Evolutionary conservation across 2,888 invertebrate genomes (phyloP).

Genomic region (Hydrotaea cyrtoneurina): DNA sequence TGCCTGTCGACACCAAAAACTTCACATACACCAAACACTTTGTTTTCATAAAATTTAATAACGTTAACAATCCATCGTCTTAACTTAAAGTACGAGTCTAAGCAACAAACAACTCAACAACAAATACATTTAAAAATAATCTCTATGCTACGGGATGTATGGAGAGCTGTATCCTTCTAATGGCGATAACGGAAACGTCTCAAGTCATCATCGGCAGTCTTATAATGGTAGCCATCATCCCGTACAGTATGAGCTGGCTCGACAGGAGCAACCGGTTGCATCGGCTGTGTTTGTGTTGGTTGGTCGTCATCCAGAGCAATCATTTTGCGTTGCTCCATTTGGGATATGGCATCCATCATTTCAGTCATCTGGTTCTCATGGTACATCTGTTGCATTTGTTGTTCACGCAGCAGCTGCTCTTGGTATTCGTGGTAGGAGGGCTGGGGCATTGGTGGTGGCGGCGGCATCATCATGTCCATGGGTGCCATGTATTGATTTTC

Average conservation of each 20-base stretch:
- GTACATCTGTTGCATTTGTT: slow-evolving; percentile 60
- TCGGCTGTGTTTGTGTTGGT: slow-evolving; percentile 12
- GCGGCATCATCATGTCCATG: slow-evolving; percentile 41
- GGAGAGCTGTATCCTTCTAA: slow-evolving; percentile 45
- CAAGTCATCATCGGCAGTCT: slow-evolving; percentile 64
- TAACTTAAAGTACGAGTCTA: not conserved
- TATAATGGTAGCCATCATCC: slow-evolving; percentile 74
- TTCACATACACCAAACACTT: too few relatives aligned
- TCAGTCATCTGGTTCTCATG: slow-evolving; percentile 60
- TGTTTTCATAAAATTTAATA: slow-evolving; percentile 20
- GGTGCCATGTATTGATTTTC: slow-evolving; percentile 54
- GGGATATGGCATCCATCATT: slow-evolving; percentile 41
- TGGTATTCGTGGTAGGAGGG: slow-evolving; percentile 72
- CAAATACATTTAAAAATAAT: not conserved
- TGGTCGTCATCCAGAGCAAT: not conserved
- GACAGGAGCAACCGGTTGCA: slow-evolving; percentile 50
- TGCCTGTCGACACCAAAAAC: too few relatives aligned
- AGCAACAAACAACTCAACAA: slow-evolving; percentile 31
- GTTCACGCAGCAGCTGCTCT: slow-evolving; percentile 66
- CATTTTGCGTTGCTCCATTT: slow-evolving; percentile 69
- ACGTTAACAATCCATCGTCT: slow-evolving; percentile 4
- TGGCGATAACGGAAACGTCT: slow-evolving; percentile 70
- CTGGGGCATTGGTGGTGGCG: slow-evolving; percentile 38
- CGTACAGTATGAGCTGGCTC: slow-evolving; percentile 72
- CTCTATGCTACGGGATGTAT: not conserved